phyloP scores from a whole-genome alignment of 1,140 invertebrate species.

The Panonychus citri region DNA sequence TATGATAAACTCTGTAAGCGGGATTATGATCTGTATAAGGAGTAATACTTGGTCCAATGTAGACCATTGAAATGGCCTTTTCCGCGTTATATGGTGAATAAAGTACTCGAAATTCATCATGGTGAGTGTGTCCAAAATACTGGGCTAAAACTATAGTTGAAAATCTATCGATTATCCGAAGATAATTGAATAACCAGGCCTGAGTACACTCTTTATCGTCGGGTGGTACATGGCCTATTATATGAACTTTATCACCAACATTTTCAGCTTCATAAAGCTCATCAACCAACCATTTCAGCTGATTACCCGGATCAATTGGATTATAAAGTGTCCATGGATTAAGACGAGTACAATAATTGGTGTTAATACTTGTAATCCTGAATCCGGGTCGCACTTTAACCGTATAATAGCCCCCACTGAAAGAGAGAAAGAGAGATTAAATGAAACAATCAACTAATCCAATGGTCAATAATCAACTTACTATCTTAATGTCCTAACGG shows the following conservation, averaged over 20 bases:
- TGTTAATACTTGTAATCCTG: constrained; percentile 66
- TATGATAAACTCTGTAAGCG: constrained; percentile 80
- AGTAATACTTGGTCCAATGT: constrained; percentile 50
- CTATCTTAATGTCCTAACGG: constrained; percentile 50
- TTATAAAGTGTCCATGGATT: constrained; percentile 37
- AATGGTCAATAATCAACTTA: no score
- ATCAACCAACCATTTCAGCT: constrained; percentile 83
- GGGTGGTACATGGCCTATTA: constrained; percentile 91
- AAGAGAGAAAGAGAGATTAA: not conserved
- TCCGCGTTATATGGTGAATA: constrained; percentile 27
- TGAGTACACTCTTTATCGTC: constrained; percentile 76
- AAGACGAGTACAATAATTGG: constrained; percentile 86
- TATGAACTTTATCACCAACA: constrained; percentile 78
- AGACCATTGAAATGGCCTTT: constrained; percentile 13
- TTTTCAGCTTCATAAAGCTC: constrained; percentile 80
- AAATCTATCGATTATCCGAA: constrained; percentile 63
- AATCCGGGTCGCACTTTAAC: constrained; percentile 66
- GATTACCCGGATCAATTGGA: constrained; percentile 78
- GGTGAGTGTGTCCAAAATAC: constrained; percentile 89
- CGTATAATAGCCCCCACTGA: constrained; percentile 64
- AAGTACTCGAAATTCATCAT: constrained; percentile 77
- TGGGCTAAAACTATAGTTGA: constrained; percentile 70
- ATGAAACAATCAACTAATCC: not conserved
- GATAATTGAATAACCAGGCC: constrained; percentile 77
- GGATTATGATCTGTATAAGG: constrained; percentile 80